Evolutionary conservation across 1,140 invertebrate species (phyloP).

Genomic region (Aplysia californica): DNA sequence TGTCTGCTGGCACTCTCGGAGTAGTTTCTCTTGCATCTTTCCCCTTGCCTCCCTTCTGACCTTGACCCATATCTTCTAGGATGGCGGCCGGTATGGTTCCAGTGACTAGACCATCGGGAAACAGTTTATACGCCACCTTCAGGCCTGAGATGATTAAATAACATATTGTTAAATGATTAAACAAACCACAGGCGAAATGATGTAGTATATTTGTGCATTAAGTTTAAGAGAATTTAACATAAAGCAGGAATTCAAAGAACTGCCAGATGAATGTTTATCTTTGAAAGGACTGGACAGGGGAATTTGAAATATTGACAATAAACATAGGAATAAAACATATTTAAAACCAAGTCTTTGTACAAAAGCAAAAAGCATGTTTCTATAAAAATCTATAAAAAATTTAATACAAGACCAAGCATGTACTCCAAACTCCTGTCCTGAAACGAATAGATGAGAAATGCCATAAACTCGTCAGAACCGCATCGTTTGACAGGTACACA

Average conservation of each 20-base stretch:
- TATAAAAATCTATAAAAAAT: no score
- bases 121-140: conserved; percentile 61
- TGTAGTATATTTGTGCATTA: no score
- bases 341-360: neutral
- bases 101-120: conserved; percentile 63
- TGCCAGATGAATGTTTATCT: neutral
- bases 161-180: no score
- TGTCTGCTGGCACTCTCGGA: conserved; percentile 35
- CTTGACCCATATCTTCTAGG: conserved; percentile 32
- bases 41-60: conserved; percentile 31
- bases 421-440: no score
- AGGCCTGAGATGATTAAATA: conserved; percentile 49
- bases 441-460: no score
- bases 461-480: no score
- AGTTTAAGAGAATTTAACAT: no score
- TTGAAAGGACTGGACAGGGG: neutral
- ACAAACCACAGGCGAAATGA: no score
- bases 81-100: conserved; percentile 53
- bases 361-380: no score
- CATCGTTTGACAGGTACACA: no score
- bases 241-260: no score
- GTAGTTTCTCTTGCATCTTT: conserved; percentile 30
- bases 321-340: neutral
- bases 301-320: neutral
- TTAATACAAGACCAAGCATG: no score